A percentile compares a stretch with the other conserved stretches of the same genome.
phyloP scores from a whole-genome alignment of 1,140 invertebrate genomes.

The Eriocheir sinensis region DNA sequence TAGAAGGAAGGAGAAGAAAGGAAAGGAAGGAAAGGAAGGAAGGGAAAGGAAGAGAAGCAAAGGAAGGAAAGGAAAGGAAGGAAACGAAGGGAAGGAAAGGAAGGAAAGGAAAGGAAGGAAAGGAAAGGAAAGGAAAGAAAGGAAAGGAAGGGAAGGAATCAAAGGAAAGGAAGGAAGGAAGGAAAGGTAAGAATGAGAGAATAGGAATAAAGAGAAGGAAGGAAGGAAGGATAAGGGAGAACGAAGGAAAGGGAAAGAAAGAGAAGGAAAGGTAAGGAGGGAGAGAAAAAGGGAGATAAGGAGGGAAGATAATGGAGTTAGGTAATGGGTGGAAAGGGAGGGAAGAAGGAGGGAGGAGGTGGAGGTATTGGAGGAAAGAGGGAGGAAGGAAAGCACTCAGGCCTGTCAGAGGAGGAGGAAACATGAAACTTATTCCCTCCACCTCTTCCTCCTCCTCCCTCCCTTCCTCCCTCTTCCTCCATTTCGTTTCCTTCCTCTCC shows the following conservation, averaged over 20 bases:
- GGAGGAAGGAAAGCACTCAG: not conserved
- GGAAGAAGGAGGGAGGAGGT: not conserved
- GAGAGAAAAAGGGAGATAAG: not conserved
- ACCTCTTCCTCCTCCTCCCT: not conserved
- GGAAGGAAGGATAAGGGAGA: not conserved
- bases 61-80: constrained; percentile 29
- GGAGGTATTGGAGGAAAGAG: not conserved
- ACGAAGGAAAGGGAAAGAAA: not conserved
- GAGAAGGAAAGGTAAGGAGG: not conserved
- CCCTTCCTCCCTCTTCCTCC: not conserved
- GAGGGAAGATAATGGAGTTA: too few species aligned
- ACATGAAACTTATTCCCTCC: not conserved
- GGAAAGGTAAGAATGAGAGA: not conserved
- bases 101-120: not conserved
- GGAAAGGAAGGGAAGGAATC: not conserved
- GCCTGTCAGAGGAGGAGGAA: not conserved
- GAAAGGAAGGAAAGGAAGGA: not conserved
- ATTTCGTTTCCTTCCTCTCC: not conserved
- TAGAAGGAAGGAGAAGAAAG: not conserved
- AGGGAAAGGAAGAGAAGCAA: not conserved
- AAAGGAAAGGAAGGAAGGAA: not conserved
- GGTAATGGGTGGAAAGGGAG: not conserved
- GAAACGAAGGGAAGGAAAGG: constrained; percentile 26
- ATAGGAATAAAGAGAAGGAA: not conserved
- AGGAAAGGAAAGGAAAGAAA: not conserved